Conservation (phyloP, 2,113 vertebrate genomes). For the Porphyrio hochstetteri region DNA sequence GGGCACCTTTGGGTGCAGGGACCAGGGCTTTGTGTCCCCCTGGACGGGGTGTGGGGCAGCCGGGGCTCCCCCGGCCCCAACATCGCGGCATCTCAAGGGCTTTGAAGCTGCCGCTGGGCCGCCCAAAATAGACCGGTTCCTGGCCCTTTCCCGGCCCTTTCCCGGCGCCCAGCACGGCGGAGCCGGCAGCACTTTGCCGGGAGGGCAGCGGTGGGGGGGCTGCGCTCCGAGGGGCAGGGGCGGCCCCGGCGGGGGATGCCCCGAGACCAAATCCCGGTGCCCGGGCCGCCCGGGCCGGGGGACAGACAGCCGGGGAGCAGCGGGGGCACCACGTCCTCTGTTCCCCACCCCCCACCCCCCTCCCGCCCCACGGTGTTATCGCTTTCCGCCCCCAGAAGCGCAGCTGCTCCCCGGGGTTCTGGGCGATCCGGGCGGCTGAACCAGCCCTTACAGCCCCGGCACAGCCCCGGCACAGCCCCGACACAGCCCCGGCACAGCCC, state of each 20-base stretch:
- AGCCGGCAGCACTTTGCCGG: not conserved
- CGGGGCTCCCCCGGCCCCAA: not conserved
- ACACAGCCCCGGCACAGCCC: not conserved
- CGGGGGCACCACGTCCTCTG: not conserved
- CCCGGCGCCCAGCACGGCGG: not conserved
- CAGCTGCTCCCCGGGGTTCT: not conserved
- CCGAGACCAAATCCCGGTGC: not conserved
- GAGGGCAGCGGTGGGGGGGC: not conserved
- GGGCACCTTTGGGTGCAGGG: too few relatives aligned
- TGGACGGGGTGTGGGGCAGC: too few relatives aligned
- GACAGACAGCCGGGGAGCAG: not conserved
- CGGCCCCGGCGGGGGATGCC: not conserved
- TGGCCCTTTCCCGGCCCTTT: not conserved
- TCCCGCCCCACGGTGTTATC: not conserved
- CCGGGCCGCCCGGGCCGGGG: not conserved
- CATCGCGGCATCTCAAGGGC: not conserved
- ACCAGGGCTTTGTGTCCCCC: too few relatives aligned
- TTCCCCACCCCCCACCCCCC: too few relatives aligned
- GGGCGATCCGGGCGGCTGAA: not conserved
- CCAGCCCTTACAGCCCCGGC: not conserved
- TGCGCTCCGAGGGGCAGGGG: not conserved
- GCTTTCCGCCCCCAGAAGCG: not conserved
- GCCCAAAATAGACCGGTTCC: not conserved
- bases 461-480: not conserved
- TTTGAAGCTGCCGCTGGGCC: not conserved